These are phyloP conservation scores for Mastomys natalensis DNA, from an alignment of 2,113 vertebrate species.

Conservation along the genomic window DNA sequence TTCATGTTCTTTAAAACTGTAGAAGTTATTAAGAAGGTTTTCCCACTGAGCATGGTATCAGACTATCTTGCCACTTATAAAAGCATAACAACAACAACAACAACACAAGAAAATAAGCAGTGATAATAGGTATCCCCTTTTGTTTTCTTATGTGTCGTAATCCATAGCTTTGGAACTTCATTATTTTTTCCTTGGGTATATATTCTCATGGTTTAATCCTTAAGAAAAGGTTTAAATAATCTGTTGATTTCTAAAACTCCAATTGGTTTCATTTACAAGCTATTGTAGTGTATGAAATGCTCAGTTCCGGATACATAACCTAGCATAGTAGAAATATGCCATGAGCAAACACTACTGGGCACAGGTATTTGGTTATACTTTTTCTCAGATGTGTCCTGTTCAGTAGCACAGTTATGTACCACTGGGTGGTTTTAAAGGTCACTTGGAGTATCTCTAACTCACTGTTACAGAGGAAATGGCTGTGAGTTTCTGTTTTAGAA, in stretches of 20 bases:
- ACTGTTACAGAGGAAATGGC: background rate
- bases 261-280: background rate
- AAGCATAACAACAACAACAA: background rate
- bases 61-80: background rate
- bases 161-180: background rate
- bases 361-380: background rate
- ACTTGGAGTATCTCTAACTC: background rate
- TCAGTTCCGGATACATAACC: background rate
- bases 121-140: background rate
- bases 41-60: background rate
- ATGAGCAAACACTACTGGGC: background rate
- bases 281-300: background rate
- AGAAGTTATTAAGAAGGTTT: background rate
- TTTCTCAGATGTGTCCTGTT: background rate
- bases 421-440: background rate
- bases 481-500: background rate
- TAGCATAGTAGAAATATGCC: background rate
- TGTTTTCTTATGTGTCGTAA: background rate
- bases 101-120: background rate
- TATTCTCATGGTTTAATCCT: background rate
- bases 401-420: background rate
- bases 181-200: background rate
- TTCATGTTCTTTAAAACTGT: background rate
- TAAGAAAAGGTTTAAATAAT: background rate
- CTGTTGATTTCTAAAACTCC: background rate